Percentiles rank a stretch among this genome's conserved stretches.
Evolutionary conservation across 1,140 invertebrate species (phyloP).

Genomic region (Ectropis grisescens): DNA sequence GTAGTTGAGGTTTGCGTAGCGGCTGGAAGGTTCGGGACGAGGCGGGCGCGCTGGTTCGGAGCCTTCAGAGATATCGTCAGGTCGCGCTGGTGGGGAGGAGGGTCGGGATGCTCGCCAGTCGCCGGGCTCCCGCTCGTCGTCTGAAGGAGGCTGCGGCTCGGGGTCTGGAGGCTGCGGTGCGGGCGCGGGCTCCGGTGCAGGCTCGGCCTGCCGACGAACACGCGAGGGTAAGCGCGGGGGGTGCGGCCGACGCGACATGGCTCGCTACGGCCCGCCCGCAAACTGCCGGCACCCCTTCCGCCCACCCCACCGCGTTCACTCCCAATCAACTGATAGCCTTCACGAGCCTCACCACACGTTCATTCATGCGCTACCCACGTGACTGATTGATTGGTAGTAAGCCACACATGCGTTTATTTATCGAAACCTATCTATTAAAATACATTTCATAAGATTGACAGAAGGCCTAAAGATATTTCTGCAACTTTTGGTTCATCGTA

Average conservation of each 20-base stretch:
- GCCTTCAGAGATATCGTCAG: constrained; percentile 53
- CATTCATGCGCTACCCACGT: constrained; percentile 39
- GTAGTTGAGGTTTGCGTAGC: constrained; percentile 85
- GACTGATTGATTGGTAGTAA: constrained; percentile 7
- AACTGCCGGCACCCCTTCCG: constrained; percentile 40
- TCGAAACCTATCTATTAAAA: neutral
- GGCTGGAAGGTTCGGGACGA: constrained; percentile 64
- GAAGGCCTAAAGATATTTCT: neutral
- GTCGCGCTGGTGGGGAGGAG: constrained; percentile 49
- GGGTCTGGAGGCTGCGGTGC: constrained; percentile 37
- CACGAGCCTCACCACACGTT: constrained; percentile 6
- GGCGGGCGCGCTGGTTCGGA: constrained; percentile 39
- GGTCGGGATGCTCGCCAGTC: constrained; percentile 61
- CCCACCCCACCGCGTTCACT: constrained; percentile 18
- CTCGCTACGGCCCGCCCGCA: constrained; percentile 30
- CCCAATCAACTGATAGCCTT: constrained; percentile 47
- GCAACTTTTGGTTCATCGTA: too few species aligned
- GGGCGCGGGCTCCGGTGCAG: constrained; percentile 44
- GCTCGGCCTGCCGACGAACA: constrained; percentile 44
- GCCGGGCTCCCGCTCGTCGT: constrained; percentile 43
- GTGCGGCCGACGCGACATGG: constrained; percentile 53
- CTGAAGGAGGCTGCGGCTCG: constrained; percentile 43
- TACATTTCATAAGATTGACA: neutral
- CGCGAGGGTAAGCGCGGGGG: constrained; percentile 35
- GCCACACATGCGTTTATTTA: neutral